phyloP scores from a whole-genome alignment of 1,140 invertebrate genomes.

The Lasioglossum albipes region DNA sequence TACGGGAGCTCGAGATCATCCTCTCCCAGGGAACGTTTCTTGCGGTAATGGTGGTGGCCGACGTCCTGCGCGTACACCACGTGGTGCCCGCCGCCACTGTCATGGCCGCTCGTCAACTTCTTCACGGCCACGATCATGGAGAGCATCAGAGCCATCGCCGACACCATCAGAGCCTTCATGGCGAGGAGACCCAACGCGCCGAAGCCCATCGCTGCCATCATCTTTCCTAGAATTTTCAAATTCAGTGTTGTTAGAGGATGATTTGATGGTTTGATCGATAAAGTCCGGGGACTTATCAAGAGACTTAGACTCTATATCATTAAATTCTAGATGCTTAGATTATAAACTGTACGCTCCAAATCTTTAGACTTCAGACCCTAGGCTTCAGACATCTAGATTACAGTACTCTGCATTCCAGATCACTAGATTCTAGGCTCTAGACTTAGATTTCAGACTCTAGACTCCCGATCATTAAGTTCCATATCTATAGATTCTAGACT shows the following conservation, averaged over 20 bases:
- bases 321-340: too few relatives aligned
- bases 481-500: too few relatives aligned
- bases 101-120: constrained; percentile 83
- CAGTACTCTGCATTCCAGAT: too few relatives aligned
- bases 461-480: too few relatives aligned
- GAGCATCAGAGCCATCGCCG: constrained; percentile 86
- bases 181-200: constrained; percentile 86
- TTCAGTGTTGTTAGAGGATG: not conserved
- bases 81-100: constrained; percentile 84
- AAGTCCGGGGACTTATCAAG: too few relatives aligned
- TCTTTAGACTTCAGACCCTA: too few relatives aligned
- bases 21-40: constrained; percentile 76
- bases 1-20: constrained; percentile 81
- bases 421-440: too few relatives aligned
- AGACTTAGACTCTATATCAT: too few relatives aligned
- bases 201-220: constrained; percentile 86
- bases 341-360: too few relatives aligned
- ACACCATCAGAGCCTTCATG: constrained; percentile 85
- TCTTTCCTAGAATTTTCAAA: constrained; percentile 75
- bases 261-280: too few relatives aligned
- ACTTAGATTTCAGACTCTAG: too few relatives aligned
- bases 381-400: too few relatives aligned
- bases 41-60: constrained; percentile 83
- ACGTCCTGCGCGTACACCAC: constrained; percentile 85
- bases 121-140: constrained; percentile 87